Evolutionary conservation across 2,797 vertebrate genomes (phyloP).

Genomic region (Coccyzus lansbergi): DNA sequence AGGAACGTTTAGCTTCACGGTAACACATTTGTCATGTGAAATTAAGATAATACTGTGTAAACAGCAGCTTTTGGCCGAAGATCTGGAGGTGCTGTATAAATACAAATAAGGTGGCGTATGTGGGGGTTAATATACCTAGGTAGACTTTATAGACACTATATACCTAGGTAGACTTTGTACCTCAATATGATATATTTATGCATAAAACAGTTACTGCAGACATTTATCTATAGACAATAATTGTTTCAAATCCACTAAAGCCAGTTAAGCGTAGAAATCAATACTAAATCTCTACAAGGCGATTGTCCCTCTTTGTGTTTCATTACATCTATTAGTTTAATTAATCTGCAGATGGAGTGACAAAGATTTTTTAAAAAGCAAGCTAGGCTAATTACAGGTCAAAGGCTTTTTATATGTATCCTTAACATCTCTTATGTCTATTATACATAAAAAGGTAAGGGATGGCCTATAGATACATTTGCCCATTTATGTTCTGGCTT

Average conservation of each 20-base stretch:
- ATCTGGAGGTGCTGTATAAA: conserved; percentile 2
- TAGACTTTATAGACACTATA: neutral
- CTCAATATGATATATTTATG: neutral
- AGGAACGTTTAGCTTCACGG: conserved; percentile 14
- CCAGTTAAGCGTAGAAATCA: neutral
- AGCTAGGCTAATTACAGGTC: conserved; percentile 41
- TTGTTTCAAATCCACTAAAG: conserved; percentile 18
- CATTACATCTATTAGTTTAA: conserved; percentile 60
- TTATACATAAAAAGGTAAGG: neutral
- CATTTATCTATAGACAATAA: conserved; percentile 15
- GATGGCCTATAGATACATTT: neutral
- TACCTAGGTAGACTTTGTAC: neutral
- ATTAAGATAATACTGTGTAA: conserved; percentile 36
- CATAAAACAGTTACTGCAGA: neutral
- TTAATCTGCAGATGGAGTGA: conserved; percentile 59
- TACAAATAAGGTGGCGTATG: neutral
- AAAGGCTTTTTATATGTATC: neutral
- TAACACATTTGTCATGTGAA: conserved; percentile 26
- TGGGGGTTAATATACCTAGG: neutral
- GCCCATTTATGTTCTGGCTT: neutral
- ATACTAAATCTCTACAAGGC: conserved; percentile 24
- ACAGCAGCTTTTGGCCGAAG: neutral
- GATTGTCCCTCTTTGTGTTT: neutral
- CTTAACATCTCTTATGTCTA: neutral
- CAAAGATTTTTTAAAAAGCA: neutral